Conservation (phyloP, 2,113 vertebrate genomes). For the Tachysurus vachellii region DNA sequence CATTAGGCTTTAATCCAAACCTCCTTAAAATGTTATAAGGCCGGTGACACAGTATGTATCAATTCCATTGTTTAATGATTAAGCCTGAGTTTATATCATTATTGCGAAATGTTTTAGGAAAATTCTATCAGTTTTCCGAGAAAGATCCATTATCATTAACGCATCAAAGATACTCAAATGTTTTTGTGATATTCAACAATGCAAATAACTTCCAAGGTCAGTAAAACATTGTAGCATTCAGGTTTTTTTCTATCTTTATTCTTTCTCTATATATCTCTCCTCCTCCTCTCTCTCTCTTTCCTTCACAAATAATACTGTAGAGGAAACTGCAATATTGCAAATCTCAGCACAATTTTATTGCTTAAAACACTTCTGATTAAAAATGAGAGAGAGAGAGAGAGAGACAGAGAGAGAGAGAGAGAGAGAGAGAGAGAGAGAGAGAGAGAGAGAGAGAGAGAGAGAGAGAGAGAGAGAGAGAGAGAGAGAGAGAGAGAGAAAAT, state of each 20-base stretch:
- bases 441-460: neutral
- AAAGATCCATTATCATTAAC: neutral
- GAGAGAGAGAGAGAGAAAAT: neutral
- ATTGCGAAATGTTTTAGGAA: neutral
- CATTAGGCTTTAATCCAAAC: neutral
- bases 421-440: neutral
- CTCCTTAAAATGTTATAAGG: neutral
- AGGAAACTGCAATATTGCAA: conserved; percentile 52
- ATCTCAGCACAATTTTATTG: conserved; percentile 41
- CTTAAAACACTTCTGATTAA: conserved; percentile 44
- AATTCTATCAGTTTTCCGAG: neutral
- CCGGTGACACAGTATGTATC: neutral
- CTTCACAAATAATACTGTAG: conserved; percentile 48
- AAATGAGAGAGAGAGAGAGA: conserved; percentile 32
- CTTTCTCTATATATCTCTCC: neutral
- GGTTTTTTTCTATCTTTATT: neutral
- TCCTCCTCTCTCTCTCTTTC: neutral
- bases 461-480: neutral
- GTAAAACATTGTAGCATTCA: conserved; percentile 19
- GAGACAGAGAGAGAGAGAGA: neutral
- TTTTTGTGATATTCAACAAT: neutral
- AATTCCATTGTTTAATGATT: neutral
- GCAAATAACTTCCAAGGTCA: conserved; percentile 24
- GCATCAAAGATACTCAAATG: neutral
- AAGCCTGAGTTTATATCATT: neutral